Conservation (phyloP, 2,797 vertebrate species). For the Psittacula derbiana region DNA sequence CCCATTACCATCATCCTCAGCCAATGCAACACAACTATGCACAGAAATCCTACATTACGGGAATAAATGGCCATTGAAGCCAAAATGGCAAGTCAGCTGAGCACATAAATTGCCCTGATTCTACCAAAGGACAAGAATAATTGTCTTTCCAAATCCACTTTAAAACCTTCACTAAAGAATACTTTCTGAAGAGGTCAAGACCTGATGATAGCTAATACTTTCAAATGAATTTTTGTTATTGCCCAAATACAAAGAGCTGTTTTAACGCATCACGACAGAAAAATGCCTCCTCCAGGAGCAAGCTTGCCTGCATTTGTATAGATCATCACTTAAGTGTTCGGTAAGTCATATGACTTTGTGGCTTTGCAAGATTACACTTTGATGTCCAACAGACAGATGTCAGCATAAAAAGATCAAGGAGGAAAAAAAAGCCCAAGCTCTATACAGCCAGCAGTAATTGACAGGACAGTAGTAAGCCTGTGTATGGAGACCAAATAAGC, state of each 20-base stretch:
- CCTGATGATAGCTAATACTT: slow-evolving; percentile 32
- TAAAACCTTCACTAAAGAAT: slow-evolving; percentile 33
- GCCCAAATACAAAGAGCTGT: slow-evolving; percentile 32
- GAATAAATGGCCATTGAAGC: slow-evolving; percentile 43
- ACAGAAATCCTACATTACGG: background rate
- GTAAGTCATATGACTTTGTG: background rate
- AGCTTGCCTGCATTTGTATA: background rate
- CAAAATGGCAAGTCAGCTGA: slow-evolving; percentile 32
- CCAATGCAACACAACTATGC: background rate
- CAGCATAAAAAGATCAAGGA: background rate
- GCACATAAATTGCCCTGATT: slow-evolving; percentile 27
- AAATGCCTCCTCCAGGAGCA: background rate
- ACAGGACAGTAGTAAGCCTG: background rate
- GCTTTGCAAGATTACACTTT: slow-evolving; percentile 12
- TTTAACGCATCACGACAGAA: background rate
- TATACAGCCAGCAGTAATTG: background rate
- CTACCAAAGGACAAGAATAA: slow-evolving; percentile 32
- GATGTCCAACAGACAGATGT: slow-evolving; percentile 16
- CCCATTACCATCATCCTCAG: background rate
- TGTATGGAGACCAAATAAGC: background rate
- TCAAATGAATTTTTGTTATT: slow-evolving; percentile 49
- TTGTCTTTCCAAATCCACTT: slow-evolving; percentile 51
- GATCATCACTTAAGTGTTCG: background rate
- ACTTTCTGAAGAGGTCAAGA: slow-evolving; percentile 44
- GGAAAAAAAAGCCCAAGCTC: background rate